Conservation (phyloP, 1,140 invertebrate species). For the Pseudachorutes palmiensis region DNA sequence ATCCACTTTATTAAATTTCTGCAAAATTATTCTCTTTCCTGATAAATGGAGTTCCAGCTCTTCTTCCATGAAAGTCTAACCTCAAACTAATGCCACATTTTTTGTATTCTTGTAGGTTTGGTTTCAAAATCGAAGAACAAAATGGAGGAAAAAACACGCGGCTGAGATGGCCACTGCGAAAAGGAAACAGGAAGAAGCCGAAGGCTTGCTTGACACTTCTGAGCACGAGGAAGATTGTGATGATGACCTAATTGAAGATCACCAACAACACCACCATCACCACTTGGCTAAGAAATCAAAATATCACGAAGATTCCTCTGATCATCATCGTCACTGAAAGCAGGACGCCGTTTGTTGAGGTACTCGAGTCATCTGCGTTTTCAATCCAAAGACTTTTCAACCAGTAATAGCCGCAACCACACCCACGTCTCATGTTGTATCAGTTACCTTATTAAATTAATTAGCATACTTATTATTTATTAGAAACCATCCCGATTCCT, state of each 20-base stretch:
- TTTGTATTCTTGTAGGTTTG: slow-evolving; percentile 70
- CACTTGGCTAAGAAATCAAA: slow-evolving; percentile 48
- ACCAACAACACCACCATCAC: slow-evolving; percentile 39
- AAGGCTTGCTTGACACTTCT: slow-evolving; percentile 56
- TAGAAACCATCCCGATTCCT: too few species aligned
- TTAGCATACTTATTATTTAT: too few species aligned
- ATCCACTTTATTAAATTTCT: slow-evolving; percentile 36
- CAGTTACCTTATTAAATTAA: too few species aligned
- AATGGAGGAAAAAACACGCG: slow-evolving; percentile 98
- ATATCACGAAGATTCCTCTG: slow-evolving; percentile 35
- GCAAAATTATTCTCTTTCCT: slow-evolving; percentile 28
- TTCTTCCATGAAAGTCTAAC: not conserved
- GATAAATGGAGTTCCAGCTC: slow-evolving; percentile 23
- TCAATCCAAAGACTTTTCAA: slow-evolving; percentile 34
- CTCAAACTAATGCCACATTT: not conserved
- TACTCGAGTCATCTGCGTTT: slow-evolving; percentile 34
- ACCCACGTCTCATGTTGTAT: too few species aligned
- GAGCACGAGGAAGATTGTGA: slow-evolving; percentile 58
- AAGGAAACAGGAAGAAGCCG: slow-evolving; percentile 86
- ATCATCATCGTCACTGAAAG: slow-evolving; percentile 27
- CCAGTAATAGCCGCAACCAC: too few species aligned
- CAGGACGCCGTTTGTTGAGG: slow-evolving; percentile 41
- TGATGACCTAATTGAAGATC: slow-evolving; percentile 3
- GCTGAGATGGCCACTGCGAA: slow-evolving; percentile 98
- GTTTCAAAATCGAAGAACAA: slow-evolving; percentile 98